A percentile compares a stretch with the other conserved stretches of the same genome.
Conservation (phyloP, 2,113 vertebrate genomes). For the Saimiri boliviensis region DNA sequence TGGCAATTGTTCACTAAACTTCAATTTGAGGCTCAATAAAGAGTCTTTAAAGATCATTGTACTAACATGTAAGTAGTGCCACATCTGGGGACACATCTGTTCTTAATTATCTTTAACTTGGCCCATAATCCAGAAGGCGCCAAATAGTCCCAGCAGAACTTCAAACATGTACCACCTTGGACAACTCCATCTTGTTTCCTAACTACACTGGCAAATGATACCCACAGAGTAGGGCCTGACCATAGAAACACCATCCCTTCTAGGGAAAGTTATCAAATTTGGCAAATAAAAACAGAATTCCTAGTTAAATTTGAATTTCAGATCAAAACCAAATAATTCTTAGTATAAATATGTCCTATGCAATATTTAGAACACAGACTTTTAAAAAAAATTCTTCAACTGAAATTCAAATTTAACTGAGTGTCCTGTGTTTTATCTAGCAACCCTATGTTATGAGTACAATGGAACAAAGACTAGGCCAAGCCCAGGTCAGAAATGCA, state of each 20-base stretch:
- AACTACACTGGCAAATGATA: not conserved
- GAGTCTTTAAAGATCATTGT: slow-evolving; percentile 14
- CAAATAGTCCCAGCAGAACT: not conserved
- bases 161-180: not conserved
- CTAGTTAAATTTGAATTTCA: not conserved
- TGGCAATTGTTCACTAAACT: slow-evolving; percentile 42
- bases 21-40: slow-evolving; percentile 43
- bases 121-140: not conserved
- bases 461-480: not conserved
- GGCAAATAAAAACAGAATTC: not conserved
- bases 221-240: not conserved
- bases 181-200: not conserved
- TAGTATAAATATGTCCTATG: not conserved
- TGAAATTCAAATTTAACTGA: not conserved
- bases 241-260: not conserved
- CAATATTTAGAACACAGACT: not conserved
- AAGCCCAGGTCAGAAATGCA: not conserved
- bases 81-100: slow-evolving; percentile 36
- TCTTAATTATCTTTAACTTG: slow-evolving; percentile 29
- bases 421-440: not conserved
- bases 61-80: not conserved
- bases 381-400: not conserved
- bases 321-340: not conserved
- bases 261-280: not conserved
- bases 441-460: not conserved